phyloP scores from a whole-genome alignment of 2,797 vertebrate species.

The Pachyuromys duprasi region DNA sequence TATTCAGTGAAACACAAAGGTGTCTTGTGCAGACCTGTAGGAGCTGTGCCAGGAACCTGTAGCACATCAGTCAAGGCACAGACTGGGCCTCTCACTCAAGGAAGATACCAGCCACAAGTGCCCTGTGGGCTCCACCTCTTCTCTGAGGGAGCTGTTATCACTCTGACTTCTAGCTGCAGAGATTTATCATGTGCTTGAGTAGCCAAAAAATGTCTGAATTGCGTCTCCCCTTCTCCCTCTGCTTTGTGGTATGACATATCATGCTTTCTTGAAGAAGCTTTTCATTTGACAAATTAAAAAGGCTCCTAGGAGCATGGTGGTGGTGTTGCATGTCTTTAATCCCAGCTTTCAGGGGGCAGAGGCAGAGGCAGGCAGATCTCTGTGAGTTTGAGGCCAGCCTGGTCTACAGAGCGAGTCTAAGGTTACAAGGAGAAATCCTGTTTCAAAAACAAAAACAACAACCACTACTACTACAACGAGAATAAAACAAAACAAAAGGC shows the following conservation, averaged over 20 bases:
- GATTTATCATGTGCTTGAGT: not conserved
- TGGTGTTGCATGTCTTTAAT: not conserved
- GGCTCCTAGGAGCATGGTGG: not conserved
- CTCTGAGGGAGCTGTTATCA: not conserved
- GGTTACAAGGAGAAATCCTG: not conserved
- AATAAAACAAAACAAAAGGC: not conserved
- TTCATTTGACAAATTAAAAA: conserved; percentile 21
- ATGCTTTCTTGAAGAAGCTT: not conserved
- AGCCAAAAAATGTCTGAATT: not conserved
- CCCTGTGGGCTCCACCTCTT: not conserved
- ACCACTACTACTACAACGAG: not conserved
- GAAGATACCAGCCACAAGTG: not conserved
- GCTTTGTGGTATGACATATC: not conserved
- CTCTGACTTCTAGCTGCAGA: not conserved
- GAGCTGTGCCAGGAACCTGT: not conserved
- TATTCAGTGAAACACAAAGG: not conserved
- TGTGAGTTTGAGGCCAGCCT: not conserved
- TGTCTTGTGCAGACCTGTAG: not conserved
- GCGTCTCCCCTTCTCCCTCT: not conserved
- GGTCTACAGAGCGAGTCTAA: not conserved
- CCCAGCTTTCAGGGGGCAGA: not conserved
- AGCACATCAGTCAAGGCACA: not conserved
- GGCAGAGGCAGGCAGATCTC: not conserved
- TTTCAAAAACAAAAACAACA: not conserved
- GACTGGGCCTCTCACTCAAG: not conserved